Base-by-base conservation (phyloP, 1,140 invertebrate species). In the Drosophila pseudoananassae region DNA sequence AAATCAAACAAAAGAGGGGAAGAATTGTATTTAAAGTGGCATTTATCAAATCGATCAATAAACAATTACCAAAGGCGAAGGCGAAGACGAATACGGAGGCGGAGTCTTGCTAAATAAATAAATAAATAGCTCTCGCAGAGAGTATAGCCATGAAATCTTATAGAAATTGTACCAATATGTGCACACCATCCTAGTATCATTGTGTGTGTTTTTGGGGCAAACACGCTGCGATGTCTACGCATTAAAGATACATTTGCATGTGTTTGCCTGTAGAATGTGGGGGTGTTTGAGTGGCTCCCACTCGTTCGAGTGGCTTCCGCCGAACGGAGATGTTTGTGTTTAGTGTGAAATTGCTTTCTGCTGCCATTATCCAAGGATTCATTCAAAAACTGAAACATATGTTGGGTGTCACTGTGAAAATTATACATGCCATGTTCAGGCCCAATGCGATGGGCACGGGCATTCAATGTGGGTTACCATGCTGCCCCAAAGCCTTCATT, bases 351-450 rank as follows among this genome's bases (percentile, higher is more conserved):
- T 83, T 75, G 79, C 70, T 83, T 60, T 52, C 25, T n/a, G 31
- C 51, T 17, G 45, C 66, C 70, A 78, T 84, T 83, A 75, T 78
- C 60, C 75, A 47, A 78, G 79, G 68, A 83, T 73, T 83, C 79
- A 83, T 83, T 83, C 64, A 83, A 71, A 36, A 83, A 73, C 66
- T 84, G 64, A 75, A 83, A 84, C 79, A 83, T 83, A 83, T 83
- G 79, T 78, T 79, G 79, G 64, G 79, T 78, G 79, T 83, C 79
- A 84, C 75, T 76, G 60, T 53, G 73, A 78, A 83, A 83, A 83
- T 83, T 70, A 69, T 69, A 69, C 43, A 56, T 25, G 54, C 60
- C 53, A 63, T 45, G 9, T 55, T 17, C 40, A 6, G 38, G 17
- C 20, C 33, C 23, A 6, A 27, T 25, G 4, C 14, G 9, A 9